phyloP scores from a whole-genome alignment of 2,888 invertebrate genomes.

The Pseudococcus longispinus region DNA sequence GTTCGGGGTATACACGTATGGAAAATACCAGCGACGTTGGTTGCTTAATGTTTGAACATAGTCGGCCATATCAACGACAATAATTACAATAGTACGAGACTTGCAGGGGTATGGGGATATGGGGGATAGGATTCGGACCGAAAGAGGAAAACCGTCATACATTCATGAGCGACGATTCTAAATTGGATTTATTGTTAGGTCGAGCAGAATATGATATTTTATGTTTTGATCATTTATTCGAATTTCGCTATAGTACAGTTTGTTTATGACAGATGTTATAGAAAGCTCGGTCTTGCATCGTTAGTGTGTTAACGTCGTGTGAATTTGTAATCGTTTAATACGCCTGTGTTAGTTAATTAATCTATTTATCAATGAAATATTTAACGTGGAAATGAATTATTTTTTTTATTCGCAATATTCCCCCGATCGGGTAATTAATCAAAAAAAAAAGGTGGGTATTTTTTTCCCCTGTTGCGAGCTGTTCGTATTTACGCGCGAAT shows the following conservation, averaged over 20 bases:
- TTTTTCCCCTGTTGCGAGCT: not conserved
- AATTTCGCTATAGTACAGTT: constrained; percentile 38
- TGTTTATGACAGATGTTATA: constrained; percentile 54
- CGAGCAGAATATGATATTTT: constrained; percentile 35
- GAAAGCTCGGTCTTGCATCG: constrained; percentile 12
- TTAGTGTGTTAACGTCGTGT: constrained; percentile 30
- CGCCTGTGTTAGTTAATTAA: constrained; percentile 32
- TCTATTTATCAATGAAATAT: constrained; percentile 37
- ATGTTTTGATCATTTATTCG: constrained; percentile 49
- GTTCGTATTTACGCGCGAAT: not conserved
- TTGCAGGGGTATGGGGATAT: not conserved
- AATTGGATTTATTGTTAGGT: constrained; percentile 54
- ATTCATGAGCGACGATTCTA: constrained; percentile 40
- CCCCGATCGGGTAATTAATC: constrained; percentile 30
- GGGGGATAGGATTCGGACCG: not conserved
- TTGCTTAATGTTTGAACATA: constrained; percentile 15
- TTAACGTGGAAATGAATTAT: constrained; percentile 3
- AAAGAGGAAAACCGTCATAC: constrained; percentile 12
- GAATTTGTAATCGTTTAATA: constrained; percentile 39
- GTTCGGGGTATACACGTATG: not conserved
- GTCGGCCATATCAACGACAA: constrained; percentile 5
- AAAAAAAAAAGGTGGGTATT: not conserved
- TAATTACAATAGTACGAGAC: constrained; percentile 1
- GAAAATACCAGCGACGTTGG: not conserved
- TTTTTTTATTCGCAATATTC: not conserved